Conservation (phyloP, 2,797 vertebrate genomes). For the Parauchenoglanis punctatus region DNA sequence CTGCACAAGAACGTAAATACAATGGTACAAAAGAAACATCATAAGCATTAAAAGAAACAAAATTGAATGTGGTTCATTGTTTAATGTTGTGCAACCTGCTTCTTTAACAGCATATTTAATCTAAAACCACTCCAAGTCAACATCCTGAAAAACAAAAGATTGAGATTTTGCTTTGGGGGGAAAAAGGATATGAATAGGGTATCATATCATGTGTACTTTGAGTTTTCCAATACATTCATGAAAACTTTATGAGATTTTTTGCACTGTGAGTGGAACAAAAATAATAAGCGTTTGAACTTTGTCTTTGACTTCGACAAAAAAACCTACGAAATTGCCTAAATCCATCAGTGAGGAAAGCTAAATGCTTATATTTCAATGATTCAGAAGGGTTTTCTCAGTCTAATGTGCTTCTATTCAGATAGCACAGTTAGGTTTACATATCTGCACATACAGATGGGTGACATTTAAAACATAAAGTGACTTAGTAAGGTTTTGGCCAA, state of each 20-base stretch:
- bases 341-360: background rate
- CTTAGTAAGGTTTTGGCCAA: background rate
- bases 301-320: background rate
- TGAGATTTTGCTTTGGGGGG: background rate
- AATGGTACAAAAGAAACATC: background rate
- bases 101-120: background rate
- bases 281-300: background rate
- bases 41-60: background rate
- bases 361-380: background rate
- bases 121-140: background rate
- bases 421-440: background rate
- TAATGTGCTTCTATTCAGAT: background rate
- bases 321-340: background rate
- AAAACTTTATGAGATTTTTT: background rate
- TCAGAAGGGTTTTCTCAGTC: background rate
- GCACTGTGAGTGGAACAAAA: background rate
- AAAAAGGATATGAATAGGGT: background rate
- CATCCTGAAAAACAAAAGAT: background rate
- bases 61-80: background rate
- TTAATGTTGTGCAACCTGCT: background rate
- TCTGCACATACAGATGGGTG: background rate
- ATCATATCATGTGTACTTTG: background rate
- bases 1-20: constrained; percentile 9
- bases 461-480: background rate
- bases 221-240: background rate